These are phyloP conservation scores for Drosophila atripex DNA, from an alignment of 2,888 invertebrate genomes.

Conservation along the genomic window DNA sequence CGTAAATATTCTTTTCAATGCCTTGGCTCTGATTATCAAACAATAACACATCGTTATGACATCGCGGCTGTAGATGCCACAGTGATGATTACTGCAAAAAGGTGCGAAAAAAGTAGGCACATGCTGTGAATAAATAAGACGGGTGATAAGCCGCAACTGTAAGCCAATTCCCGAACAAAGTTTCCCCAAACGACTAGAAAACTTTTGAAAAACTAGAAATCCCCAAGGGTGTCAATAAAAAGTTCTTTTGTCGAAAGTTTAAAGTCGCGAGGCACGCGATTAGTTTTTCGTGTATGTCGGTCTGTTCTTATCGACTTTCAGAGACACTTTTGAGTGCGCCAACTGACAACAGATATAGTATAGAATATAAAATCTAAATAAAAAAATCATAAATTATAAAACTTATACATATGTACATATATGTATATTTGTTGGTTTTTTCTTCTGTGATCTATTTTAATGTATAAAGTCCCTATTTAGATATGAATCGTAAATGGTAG, in stretches of 20 bases:
- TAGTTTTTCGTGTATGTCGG: constrained; percentile 1
- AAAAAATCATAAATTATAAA: too few species aligned
- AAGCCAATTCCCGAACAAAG: not conserved
- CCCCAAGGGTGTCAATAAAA: constrained; percentile 10
- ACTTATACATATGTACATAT: too few species aligned
- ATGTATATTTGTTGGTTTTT: too few species aligned
- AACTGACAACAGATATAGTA: too few species aligned
- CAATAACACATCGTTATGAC: not conserved
- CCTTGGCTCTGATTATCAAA: not conserved
- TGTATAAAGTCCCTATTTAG: not conserved
- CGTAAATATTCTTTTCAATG: not conserved
- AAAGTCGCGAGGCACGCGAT: constrained; percentile 16
- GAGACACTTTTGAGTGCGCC: too few species aligned
- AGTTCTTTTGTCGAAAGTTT: constrained; percentile 22
- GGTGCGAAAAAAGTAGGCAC: constrained; percentile 13
- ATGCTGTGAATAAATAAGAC: constrained; percentile 3
- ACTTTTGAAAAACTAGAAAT: constrained; percentile 1
- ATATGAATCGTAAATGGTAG: constrained; percentile 10
- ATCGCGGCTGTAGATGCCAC: too few species aligned
- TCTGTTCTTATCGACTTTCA: too few species aligned
- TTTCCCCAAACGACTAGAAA: not conserved
- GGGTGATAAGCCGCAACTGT: too few species aligned
- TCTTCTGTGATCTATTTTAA: too few species aligned
- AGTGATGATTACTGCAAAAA: not conserved
- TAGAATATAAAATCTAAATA: too few species aligned